Base-by-base conservation (phyloP, 2,113 vertebrate species). In the Phalacrocorax brasilianus region DNA sequence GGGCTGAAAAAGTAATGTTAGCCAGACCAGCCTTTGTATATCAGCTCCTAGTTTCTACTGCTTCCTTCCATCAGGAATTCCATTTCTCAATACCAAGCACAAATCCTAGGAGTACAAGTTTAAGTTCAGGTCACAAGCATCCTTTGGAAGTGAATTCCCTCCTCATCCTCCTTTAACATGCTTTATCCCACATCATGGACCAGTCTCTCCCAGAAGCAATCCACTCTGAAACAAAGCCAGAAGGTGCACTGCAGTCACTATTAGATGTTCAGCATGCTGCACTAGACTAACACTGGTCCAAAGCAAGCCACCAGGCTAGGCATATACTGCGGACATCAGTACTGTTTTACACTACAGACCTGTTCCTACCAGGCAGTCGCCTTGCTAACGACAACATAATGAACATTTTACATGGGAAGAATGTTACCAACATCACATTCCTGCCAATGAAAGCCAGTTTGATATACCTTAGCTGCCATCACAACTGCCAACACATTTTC, bases 311-410 rank as follows among this genome's bases (percentile, higher is more conserved):
- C 28, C 42, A 45, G 26, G 32, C 17, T 7, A 13, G 49, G 45
- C 16, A 12, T 15, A 50, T 0, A 1, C n/a, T 33, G 15, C 14
- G 19, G 30, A 20, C 45, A 62, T 10, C 27, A 27, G 16, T 10
- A 65, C 44, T 42, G 44, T 4, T 81, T 61, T 16, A 72, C 15
- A 27, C n/a, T 10, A 26, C 12, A 85, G 8, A 44, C 49, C 30
- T 70, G 20, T n/a, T 70, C 53, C 49, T 73, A 22, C 6, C 9
- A 21, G 32, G 38, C 16, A 55, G 32, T 20, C 15, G 71, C 5
- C 52, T 52, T 72, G 21, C 24, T 55, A 63, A 49, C 6, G 16
- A 65, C 1, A 12, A 62, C 15, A 67, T 13, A 70, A 65, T 7
- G 2, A 67, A 35, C 5, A 8, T 17, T 65, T 7, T 7, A 53